A percentile compares a stretch with the other conserved stretches of the same genome.
phyloP scores from a whole-genome alignment of 2,113 vertebrate genomes.

The Phalacrocorax brasilianus region DNA sequence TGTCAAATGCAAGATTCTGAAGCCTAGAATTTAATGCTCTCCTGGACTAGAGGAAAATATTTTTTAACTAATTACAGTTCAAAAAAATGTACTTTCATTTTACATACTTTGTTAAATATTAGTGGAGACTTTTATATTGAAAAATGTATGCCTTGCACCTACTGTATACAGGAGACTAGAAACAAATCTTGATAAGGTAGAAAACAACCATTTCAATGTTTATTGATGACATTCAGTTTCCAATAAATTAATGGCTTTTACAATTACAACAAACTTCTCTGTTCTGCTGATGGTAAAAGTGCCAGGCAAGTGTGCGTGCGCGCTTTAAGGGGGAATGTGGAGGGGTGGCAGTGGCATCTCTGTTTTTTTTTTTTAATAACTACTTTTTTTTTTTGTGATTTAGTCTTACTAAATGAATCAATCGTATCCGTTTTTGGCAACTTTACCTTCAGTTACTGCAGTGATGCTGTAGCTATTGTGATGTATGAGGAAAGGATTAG shows the following conservation, averaged over 20 bases:
- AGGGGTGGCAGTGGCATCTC: background rate
- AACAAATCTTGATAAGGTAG: background rate
- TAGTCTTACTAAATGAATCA: background rate
- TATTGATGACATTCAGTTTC: background rate
- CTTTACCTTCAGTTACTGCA: background rate
- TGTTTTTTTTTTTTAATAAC: background rate
- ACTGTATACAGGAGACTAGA: background rate
- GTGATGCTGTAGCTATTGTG: fast-evolving
- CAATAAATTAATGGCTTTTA: background rate
- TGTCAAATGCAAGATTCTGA: background rate
- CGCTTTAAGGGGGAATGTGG: background rate
- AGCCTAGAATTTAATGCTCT: background rate
- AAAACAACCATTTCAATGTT: background rate
- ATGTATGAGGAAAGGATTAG: background rate
- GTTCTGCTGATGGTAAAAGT: background rate
- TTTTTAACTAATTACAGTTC: background rate
- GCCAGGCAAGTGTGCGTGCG: background rate
- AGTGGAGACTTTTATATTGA: background rate
- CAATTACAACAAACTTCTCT: background rate
- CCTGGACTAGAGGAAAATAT: background rate
- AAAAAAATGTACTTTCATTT: background rate
- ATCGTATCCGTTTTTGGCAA: background rate
- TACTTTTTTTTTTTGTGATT: background rate
- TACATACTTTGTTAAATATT: background rate
- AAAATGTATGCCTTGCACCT: background rate